These are phyloP conservation scores for Phallusia fumigata DNA, from an alignment of 23 tunicate genomes.

Conservation along the genomic window DNA sequence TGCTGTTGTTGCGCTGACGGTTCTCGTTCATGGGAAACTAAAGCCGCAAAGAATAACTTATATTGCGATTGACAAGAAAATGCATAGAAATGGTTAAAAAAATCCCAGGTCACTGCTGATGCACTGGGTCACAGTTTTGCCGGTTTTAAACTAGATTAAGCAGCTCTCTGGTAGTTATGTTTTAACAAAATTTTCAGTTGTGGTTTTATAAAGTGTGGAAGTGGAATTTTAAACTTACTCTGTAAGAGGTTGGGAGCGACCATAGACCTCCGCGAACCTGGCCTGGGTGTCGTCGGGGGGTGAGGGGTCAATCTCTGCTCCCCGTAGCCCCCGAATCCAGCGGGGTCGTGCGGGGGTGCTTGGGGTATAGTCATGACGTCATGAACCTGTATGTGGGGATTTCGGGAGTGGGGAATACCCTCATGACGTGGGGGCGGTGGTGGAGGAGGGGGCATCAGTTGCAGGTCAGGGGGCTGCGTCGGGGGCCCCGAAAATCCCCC, in stretches of 20 bases:
- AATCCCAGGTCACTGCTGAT: no score
- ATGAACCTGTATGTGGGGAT: slow-evolving; percentile 30
- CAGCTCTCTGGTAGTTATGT: no score
- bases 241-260: background rate
- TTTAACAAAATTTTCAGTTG: no score
- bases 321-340: slow-evolving; percentile 4
- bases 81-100: no score
- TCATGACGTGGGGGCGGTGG: slow-evolving; percentile 26
- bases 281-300: slow-evolving; percentile 37
- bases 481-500: background rate
- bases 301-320: slow-evolving; percentile 15
- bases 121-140: no score
- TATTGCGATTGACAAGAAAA: no score
- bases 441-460: slow-evolving; percentile 84
- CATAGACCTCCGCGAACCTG: slow-evolving; percentile 21
- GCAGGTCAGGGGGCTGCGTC: slow-evolving; percentile 19
- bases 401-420: background rate
- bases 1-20: background rate
- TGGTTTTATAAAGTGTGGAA: no score
- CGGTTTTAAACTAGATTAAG: no score
- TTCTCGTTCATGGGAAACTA: background rate
- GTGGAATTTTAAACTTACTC: background rate
- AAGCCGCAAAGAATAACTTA: background rate
- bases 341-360: slow-evolving; percentile 5
- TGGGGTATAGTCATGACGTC: slow-evolving; percentile 5